Evolutionary conservation across 2,797 vertebrate species (phyloP).

Genomic region (Nothura maculosa): DNA sequence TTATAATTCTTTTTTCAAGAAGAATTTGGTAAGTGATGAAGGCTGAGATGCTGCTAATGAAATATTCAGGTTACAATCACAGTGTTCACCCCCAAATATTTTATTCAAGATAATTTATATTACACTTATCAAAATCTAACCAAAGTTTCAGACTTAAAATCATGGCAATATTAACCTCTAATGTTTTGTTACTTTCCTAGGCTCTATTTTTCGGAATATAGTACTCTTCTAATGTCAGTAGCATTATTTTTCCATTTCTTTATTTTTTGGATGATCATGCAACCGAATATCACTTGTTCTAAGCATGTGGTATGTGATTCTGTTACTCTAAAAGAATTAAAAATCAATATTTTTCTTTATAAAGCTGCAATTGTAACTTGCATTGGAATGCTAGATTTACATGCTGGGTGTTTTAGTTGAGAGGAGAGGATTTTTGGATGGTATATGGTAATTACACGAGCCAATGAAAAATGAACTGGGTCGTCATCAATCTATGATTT

Average conservation of each 20-base stretch:
- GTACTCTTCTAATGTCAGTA: background rate
- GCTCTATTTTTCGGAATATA: background rate
- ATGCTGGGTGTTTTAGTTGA: constrained; percentile 9
- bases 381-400: constrained; percentile 16
- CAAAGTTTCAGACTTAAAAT: background rate
- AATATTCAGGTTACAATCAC: background rate
- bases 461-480: background rate
- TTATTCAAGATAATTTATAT: background rate
- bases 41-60: background rate
- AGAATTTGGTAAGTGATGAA: background rate
- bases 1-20: background rate
- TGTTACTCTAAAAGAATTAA: background rate
- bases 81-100: background rate
- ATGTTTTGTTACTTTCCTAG: background rate
- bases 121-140: background rate
- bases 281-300: background rate
- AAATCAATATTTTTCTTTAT: background rate
- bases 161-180: background rate
- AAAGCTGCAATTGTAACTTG: constrained; percentile 6
- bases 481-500: background rate
- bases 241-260: background rate
- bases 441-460: constrained; percentile 45
- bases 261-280: background rate
- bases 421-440: constrained; percentile 52
- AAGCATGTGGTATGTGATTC: background rate